Evolutionary conservation across 2,888 invertebrate species (phyloP), one percentile per base, ranked within the genome.

Genomic region (Caenorhabditis japonica): DNA sequence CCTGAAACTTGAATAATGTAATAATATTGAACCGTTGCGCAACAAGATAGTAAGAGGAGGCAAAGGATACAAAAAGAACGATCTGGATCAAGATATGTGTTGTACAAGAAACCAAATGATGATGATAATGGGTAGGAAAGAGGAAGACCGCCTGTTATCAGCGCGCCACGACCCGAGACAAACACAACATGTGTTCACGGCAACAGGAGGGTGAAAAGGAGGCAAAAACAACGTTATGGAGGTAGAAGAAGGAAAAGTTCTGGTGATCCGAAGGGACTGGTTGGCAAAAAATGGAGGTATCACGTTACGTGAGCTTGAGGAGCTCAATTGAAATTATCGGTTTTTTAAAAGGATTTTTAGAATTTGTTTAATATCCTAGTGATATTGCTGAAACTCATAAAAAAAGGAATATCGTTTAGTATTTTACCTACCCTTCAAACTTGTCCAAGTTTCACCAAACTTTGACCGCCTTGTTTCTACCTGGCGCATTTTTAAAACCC

Each of bases 51-150:
- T n/a, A n/a, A n/a, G n/a, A n/a, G n/a, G n/a, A n/a, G n/a, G n/a
- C n/a, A n/a, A n/a, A n/a, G n/a, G n/a, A n/a, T n/a, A n/a, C n/a
- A n/a, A n/a, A n/a, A n/a, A n/a, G n/a, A n/a, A n/a, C 47, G 33
- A 17, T 10, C 15, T 33, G 33, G 36, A 39, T 53, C 47, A 41
- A 39, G 36, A 41, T 12, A 33, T 38, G 55, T 55, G 53, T 64
- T 64, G 64, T 64, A 64, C 64, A 64, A 64, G 64, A 62, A 62
- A 62, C 62, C 47, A 44, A 53, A 64, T 64, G 39, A 64, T 56
- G 34, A 56, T 19, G 47, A 56, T 47, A 62, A 43, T 38, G 52
- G 44, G 34, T n/a, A n/a, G 17, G 39, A 33, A 38, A 27, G n/a
- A 38, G 38, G 53, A 52, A 47, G 52, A 52, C 60, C 34, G 34